Evolutionary conservation across 1,140 invertebrate genomes (phyloP).

Genomic region (Marisa cornuarietis): DNA sequence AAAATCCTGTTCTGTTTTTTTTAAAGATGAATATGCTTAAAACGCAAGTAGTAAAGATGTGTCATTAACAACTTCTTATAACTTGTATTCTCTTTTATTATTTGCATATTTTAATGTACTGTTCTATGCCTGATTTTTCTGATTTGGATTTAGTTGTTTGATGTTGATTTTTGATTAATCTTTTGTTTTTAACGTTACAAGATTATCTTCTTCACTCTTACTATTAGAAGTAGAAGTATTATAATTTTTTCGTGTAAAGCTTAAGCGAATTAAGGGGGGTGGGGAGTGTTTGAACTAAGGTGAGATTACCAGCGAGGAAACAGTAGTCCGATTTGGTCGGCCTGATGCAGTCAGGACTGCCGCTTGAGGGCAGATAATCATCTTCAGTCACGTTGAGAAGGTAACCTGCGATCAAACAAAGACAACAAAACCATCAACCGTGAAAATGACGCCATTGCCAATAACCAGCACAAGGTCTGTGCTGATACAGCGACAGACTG

Average conservation of each 20-base stretch:
- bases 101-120: neutral
- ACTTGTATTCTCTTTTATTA: neutral
- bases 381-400: constrained; percentile 1
- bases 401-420: constrained; percentile 12
- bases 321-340: neutral
- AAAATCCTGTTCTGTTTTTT: no score
- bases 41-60: no score
- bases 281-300: no score
- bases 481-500: no score
- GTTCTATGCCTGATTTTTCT: neutral
- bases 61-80: neutral
- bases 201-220: no score
- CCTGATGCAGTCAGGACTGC: constrained; percentile 21
- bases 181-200: neutral
- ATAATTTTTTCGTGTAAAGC: neutral
- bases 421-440: no score
- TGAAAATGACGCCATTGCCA: no score
- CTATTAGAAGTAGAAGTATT: no score
- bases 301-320: constrained; percentile 10
- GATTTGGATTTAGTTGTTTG: neutral
- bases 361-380: constrained; percentile 9
- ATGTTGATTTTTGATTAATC: neutral
- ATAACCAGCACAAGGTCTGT: no score
- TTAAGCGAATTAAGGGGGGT: no score
- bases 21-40: no score